Base-by-base conservation (phyloP, 2,797 vertebrate genomes). In the Pipistrellus pipistrellus region DNA sequence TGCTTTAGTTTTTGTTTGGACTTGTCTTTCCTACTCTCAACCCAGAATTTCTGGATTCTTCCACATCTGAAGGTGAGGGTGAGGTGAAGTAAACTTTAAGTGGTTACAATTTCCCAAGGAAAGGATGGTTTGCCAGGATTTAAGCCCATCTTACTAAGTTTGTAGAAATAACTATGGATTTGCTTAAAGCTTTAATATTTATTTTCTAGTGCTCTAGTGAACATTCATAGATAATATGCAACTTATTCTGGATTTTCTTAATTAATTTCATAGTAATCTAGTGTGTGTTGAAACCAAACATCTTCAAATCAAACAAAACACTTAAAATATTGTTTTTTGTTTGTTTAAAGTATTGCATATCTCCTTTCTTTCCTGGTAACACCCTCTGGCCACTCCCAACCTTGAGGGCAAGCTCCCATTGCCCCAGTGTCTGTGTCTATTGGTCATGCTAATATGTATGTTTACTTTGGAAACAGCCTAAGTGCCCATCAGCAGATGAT, bases 121-220 rank as follows among this genome's bases (percentile, higher is more conserved):
- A 81, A 32, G 8, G 18, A 44, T 35, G 17, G 2, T 90, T 46
- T 90, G 53, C 68, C 38, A 71, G 30, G 51, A 41, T 23, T 88
- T 81, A 38, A 46, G 11, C 13, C 3, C 18, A 27, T 20, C 0
- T 82, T 93, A 51, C 18, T 17, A 27, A 75, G 4, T 62, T 83
- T 68, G 73, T 30, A 38, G 82, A 85, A 85, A 53, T 82, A 64
- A 57, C 20, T 81, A 25, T 73, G 51, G 48, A 77, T 85, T 55
- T 96, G 30, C 51, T 83, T 75, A 85, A n/a, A 30, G 73, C 8
- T 75, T 76, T 38, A 72, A 23, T 92, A 46, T 83, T 92, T 83
- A 72, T 35, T 82, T 85, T 76, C 71, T 32, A 78, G n/a, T 53
- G 15, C 4, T 53, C 44, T 86, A 66, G 27, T 75, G 38, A 93